Evolutionary conservation across 2,797 vertebrate genomes (phyloP).

Genomic region (Hydrophis major): DNA sequence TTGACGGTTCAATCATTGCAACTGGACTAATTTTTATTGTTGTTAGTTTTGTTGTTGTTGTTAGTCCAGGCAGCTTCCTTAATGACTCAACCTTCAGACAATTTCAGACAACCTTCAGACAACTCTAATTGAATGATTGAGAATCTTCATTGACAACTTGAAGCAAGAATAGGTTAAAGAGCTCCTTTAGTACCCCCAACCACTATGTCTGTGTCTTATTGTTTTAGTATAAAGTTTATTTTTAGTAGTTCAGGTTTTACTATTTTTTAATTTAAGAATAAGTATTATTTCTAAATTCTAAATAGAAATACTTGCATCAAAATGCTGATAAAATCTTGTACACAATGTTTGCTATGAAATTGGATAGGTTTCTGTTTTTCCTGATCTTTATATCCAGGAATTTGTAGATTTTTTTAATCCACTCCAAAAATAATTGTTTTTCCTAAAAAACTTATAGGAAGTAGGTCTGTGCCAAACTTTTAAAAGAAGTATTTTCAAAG

Average conservation of each 20-base stretch:
- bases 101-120: not conserved
- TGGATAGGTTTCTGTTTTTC: not conserved
- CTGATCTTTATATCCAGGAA: not conserved
- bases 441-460: not conserved
- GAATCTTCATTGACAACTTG: not conserved
- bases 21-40: not conserved
- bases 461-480: not conserved
- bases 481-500: not conserved
- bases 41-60: not conserved
- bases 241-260: not conserved
- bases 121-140: not conserved
- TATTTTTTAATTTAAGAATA: not conserved
- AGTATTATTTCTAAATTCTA: not conserved
- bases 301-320: not conserved
- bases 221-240: not conserved
- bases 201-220: not conserved
- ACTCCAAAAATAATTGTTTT: not conserved
- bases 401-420: not conserved
- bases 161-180: not conserved
- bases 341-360: not conserved
- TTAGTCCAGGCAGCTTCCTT: not conserved
- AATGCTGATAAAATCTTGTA: not conserved
- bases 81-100: not conserved
- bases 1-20: not conserved
- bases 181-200: not conserved